Base-by-base conservation (phyloP, 1,140 invertebrate genomes). In the Procambarus virginalis region DNA sequence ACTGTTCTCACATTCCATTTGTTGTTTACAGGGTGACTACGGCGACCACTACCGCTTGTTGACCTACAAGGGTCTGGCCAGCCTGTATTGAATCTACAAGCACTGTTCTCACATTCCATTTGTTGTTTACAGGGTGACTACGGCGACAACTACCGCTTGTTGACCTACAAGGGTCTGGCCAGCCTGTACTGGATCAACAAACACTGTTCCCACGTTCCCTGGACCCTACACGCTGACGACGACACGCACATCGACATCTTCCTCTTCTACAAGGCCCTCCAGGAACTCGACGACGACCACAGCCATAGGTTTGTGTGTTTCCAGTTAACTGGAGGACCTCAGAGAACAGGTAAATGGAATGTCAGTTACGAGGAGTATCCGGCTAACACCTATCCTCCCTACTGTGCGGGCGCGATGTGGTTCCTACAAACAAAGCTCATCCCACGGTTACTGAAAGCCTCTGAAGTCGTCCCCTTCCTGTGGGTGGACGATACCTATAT, bases 221-320 rank as follows among this genome's bases (percentile, higher is more conserved):
- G 34, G 34, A 34, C 34, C 34, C 34, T 34, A 34, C 34, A 34
- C 34, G 34, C 34, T 12, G 86, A 88, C 58, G 86, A 88, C 49
- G 86, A 88, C n/a, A 82, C 68, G 2, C 78, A 82, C 64, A 73
- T 88, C 4, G 86, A 88, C 68, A 82, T 88, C n/a, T 88, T 88
- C 64, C 75, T 86, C 20, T 86, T 78, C 46, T 48, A 78, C 34
- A 17, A 60, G 22, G 46, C 49, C 9, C 75, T 86, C 5, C 20
- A 78, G 20, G 49, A 78, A 17, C 58, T 86, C 14, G 46, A 64
- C 20, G 73, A 77, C 5, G 55, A 34, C 2, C 2, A 34, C 17
- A 58, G 49, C 22, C 34, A 77, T n/a, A 78, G 64, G 51, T 86
- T 86, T 79, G 46, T 86, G 20, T 86, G 84, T n/a, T 78, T 75